Evolutionary conservation across 2,888 invertebrate genomes (phyloP).

Genomic region (Epistrophe eligans): DNA sequence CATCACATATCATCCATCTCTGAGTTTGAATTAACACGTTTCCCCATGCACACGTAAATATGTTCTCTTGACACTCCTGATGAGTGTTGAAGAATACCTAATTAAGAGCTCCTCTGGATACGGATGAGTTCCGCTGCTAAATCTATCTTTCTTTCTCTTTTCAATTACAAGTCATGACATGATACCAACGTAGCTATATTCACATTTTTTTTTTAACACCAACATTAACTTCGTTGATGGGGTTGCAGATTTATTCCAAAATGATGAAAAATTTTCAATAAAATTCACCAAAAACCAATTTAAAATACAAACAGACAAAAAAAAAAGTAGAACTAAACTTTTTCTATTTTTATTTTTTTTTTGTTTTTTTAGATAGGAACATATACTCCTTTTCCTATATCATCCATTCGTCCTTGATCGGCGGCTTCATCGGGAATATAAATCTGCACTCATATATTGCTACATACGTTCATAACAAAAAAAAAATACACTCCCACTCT

Average conservation of each 20-base stretch:
- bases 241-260: slow-evolving; percentile 10
- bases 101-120: slow-evolving; percentile 30
- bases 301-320: slow-evolving; percentile 34
- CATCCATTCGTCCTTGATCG: slow-evolving; percentile 62
- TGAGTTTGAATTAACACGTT: slow-evolving; percentile 9
- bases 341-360: slow-evolving; percentile 6
- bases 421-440: slow-evolving; percentile 9
- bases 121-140: slow-evolving; percentile 7
- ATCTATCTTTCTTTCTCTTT: background rate
- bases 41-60: slow-evolving; percentile 12
- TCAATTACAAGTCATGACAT: slow-evolving; percentile 7
- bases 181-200: background rate
- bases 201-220: background rate
- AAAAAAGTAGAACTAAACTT: slow-evolving; percentile 6
- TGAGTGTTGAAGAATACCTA: slow-evolving; percentile 20
- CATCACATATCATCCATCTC: background rate
- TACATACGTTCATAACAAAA: slow-evolving; percentile 30
- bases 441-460: slow-evolving; percentile 51
- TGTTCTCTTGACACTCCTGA: slow-evolving; percentile 31
- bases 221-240: slow-evolving; percentile 8
- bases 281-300: slow-evolving; percentile 60
- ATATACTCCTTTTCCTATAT: slow-evolving; percentile 15
- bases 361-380: background rate
- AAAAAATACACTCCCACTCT: slow-evolving; percentile 41
- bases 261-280: slow-evolving; percentile 61